phyloP scores from a whole-genome alignment of 2,797 vertebrate species.

The Gallinago stenura region DNA sequence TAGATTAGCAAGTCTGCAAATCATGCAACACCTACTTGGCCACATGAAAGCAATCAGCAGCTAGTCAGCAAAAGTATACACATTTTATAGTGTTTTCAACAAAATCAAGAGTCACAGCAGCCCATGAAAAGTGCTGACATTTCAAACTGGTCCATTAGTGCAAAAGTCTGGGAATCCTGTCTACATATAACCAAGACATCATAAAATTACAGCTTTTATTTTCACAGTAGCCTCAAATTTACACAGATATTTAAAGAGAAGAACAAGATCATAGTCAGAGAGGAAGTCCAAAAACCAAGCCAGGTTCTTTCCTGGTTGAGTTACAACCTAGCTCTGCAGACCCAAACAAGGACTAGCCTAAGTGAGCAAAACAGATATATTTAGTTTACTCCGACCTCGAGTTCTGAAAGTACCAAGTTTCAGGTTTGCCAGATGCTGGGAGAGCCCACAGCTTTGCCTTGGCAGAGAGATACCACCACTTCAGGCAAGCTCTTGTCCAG shows the following conservation, averaged over 20 bases:
- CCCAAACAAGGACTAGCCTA: not conserved
- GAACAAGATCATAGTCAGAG: not conserved
- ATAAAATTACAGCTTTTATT: not conserved
- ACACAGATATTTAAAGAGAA: not conserved
- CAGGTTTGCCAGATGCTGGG: not conserved
- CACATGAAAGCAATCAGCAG: not conserved
- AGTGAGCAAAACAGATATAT: not conserved
- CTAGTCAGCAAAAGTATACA: not conserved
- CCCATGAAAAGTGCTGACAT: not conserved
- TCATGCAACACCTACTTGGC: rapidly evolving
- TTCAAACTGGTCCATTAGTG: not conserved
- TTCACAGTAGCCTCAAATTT: not conserved
- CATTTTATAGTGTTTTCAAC: not conserved
- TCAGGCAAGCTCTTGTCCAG: not conserved
- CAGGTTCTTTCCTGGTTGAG: not conserved
- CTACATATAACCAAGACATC: not conserved
- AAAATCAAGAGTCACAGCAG: not conserved
- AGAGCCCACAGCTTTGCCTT: not conserved
- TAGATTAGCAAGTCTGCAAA: not conserved
- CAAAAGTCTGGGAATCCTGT: not conserved
- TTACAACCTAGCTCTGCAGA: not conserved
- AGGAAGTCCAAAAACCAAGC: not conserved
- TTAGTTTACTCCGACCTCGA: not conserved
- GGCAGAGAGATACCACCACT: not conserved
- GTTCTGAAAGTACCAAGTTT: not conserved